Evolutionary conservation across 2,888 invertebrate species (phyloP), one percentile per base, ranked within the genome.

Genomic region (Nephrocerus scutellatus): DNA sequence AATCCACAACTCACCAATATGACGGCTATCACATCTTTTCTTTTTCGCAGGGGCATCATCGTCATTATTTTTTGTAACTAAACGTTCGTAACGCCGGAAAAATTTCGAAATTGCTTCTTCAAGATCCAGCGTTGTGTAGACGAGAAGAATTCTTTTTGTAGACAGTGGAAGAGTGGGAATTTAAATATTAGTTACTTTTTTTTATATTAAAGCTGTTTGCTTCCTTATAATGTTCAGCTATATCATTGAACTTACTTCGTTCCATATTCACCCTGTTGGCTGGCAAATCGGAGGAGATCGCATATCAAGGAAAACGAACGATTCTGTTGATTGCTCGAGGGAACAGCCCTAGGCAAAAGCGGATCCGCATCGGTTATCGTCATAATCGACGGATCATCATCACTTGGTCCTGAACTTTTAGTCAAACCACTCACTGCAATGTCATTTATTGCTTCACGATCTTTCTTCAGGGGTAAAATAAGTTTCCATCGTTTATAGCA

Each of bases 401-500:
- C 2, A 15, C 25, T 12, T 3, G 30, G 28, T 24, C 13, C 30
- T 19, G 36, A 26, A 3, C 16, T n/a, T 30, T 32, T 39, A 9
- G 16, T 30, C 6, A 41, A 43, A 19, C 36, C 42, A 13, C 46
- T 47, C 3, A 46, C 45, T 20, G 47, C 49, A 19, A 48, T 39
- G 37, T 44, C 46, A 34, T 49, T 46, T 10, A 49, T 46, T 7
- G 30, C 10, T 38, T 47, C 46, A 21, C 41, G 48, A 6, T 46
- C 44, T 14, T 43, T 34, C 31, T 41, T 44, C 2, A 36, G 37
- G 30, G 36, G 44, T 4, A 20, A 24, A 12, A 51, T 16, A 20
- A 36, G 44, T 31, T 48, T 50, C 50, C 48, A 51, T 24, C 49
- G 43, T 23, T 44, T 46, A 33, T 36, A 48, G 35, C 47, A 48